These are phyloP conservation scores for Anaspis maculata DNA, from an alignment of 2,888 invertebrate genomes.

Conservation along the genomic window DNA sequence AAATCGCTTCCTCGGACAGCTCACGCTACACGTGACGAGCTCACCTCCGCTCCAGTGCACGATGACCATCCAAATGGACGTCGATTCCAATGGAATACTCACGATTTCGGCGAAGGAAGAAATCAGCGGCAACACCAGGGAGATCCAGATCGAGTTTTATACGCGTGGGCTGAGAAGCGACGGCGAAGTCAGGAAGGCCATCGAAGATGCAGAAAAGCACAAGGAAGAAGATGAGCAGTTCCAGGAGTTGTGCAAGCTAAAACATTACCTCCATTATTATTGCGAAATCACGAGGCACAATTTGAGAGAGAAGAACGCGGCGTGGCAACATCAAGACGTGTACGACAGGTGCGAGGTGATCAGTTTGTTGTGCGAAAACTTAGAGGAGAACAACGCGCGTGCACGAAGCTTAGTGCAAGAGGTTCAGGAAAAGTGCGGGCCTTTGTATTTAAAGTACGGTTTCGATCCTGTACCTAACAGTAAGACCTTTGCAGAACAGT, in stretches of 20 bases:
- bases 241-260: neutral
- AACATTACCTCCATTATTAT: neutral
- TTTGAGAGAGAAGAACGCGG: too few species aligned
- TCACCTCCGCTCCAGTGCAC: constrained; percentile 8
- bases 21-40: constrained; percentile 9
- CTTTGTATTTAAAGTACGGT: too few species aligned
- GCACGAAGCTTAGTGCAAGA: too few species aligned
- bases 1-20: constrained; percentile 12
- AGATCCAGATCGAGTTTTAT: constrained; percentile 11
- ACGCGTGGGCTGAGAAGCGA: constrained; percentile 9
- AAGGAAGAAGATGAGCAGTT: neutral
- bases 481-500: too few species aligned
- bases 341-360: too few species aligned
- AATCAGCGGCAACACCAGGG: constrained; percentile 8
- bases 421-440: too few species aligned
- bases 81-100: constrained; percentile 18
- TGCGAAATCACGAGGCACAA: too few species aligned
- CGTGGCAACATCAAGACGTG: too few species aligned
- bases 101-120: constrained; percentile 14
- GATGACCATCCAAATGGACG: constrained; percentile 5
- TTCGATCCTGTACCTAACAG: too few species aligned
- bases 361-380: too few species aligned
- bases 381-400: too few species aligned
- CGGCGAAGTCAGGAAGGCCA: constrained; percentile 8
- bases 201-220: constrained; percentile 6